phyloP scores from a whole-genome alignment of 2,113 vertebrate species.

The Xenopus tropicalis region DNA sequence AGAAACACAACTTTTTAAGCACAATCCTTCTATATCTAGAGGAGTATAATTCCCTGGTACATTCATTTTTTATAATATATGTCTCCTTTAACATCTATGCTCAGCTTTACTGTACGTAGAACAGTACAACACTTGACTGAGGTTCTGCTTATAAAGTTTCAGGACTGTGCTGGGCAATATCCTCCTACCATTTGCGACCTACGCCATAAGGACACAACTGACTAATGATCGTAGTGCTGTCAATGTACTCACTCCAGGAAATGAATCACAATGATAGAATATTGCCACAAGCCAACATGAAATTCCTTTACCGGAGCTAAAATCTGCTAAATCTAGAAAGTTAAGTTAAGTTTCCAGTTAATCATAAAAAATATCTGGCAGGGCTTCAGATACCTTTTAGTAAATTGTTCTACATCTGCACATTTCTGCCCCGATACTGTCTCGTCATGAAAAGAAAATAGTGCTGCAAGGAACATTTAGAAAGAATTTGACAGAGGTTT shows the following conservation, averaged over 20 bases:
- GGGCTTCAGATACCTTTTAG: not conserved
- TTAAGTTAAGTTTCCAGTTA: not conserved
- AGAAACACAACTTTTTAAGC: too few species aligned
- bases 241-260: not conserved
- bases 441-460: constrained; percentile 17
- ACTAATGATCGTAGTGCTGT: not conserved
- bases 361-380: not conserved
- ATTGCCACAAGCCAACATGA: not conserved
- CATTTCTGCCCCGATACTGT: constrained; percentile 6
- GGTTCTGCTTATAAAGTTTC: too few species aligned
- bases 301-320: not conserved
- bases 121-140: too few species aligned
- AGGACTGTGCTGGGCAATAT: too few species aligned
- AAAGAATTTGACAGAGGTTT: constrained; percentile 53
- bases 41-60: too few species aligned
- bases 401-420: constrained; percentile 12
- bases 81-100: too few species aligned
- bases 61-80: too few species aligned
- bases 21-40: too few species aligned
- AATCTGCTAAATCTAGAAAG: not conserved
- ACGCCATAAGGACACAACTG: not conserved
- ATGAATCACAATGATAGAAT: constrained; percentile 11
- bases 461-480: constrained; percentile 48
- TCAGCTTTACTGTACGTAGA: too few species aligned
- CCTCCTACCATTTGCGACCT: not conserved